Base-by-base conservation (phyloP, 2,797 vertebrate species). In the Antennarius maculatus region DNA sequence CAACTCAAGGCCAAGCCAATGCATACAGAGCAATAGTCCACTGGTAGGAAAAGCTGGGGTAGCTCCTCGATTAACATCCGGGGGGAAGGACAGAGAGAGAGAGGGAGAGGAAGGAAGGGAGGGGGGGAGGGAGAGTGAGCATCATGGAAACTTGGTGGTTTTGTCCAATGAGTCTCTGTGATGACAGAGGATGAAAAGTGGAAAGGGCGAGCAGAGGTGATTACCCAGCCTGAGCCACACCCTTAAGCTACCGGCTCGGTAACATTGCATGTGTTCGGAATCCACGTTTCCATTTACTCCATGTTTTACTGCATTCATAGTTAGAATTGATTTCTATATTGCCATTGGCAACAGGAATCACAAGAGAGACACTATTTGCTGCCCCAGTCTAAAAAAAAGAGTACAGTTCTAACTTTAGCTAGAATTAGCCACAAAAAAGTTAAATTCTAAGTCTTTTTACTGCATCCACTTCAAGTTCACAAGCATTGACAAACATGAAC, bases 101-200 rank as follows among this genome's bases (percentile, higher is more conserved):
- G 37, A 39, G 37, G 9, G 37, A 39, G 37, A 39, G 37, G 10
- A 23, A 23, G 34, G 29, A 57, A 53, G 60, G 29, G 58, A 56
- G 46, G 18, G 55, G 23, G 23, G 1, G 23, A 29, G 51, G 39
- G 64, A 39, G 37, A 39, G 37, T 8, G 37, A 39, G 71, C 69
- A 83, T 88, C 82, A 89, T 87, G 88, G 88, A 91, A 89, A 89
- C 70, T 89, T 86, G 87, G 86, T 76, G 86, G 82, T 77, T 89
- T 89, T 66, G 62, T 58, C 66, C 78, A 74, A 84, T 76, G 72
- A 88, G 75, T 71, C 49, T 79, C 79, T 86, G 81, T 84, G 79
- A 72, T 86, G 78, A 73, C 56, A 0, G 14, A 52, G 65, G 67
- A 66, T 80, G 57, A 47, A 74, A 82, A 77, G 62, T 58, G 74